Evolutionary conservation across 2,113 vertebrate genomes (phyloP).

Genomic region (Actenoides hombroni): DNA sequence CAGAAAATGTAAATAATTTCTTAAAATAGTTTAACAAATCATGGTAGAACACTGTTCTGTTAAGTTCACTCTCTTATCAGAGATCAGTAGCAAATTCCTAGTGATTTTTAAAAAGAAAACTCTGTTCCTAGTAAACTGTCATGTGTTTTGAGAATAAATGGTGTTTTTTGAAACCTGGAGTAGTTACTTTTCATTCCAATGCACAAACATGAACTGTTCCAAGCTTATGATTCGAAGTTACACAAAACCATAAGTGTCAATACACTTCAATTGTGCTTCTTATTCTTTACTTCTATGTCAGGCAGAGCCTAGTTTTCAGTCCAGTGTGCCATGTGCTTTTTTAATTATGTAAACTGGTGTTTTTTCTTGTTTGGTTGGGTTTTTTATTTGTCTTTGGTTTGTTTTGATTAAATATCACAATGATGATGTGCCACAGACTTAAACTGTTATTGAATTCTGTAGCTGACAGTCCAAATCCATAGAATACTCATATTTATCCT

Average conservation of each 20-base stretch:
- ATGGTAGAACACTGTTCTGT: not conserved
- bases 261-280: not conserved
- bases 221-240: not conserved
- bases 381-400: too few relatives aligned
- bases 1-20: not conserved
- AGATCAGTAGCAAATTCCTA: not conserved
- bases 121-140: not conserved
- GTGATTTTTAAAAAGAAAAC: not conserved
- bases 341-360: not conserved
- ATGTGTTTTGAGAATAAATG: not conserved
- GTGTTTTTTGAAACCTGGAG: not conserved
- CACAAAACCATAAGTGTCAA: not conserved
- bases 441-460: not conserved
- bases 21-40: not conserved
- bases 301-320: not conserved
- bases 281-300: not conserved
- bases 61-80: not conserved
- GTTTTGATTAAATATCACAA: rapidly evolving
- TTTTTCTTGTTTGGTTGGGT: not conserved
- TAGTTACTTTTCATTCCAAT: not conserved
- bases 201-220: not conserved
- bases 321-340: not conserved
- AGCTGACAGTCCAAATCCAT: not conserved
- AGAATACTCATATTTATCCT: not conserved
- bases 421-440: not conserved